phyloP scores from a whole-genome alignment of 1,140 invertebrate species.

The Drosophila hydei region DNA sequence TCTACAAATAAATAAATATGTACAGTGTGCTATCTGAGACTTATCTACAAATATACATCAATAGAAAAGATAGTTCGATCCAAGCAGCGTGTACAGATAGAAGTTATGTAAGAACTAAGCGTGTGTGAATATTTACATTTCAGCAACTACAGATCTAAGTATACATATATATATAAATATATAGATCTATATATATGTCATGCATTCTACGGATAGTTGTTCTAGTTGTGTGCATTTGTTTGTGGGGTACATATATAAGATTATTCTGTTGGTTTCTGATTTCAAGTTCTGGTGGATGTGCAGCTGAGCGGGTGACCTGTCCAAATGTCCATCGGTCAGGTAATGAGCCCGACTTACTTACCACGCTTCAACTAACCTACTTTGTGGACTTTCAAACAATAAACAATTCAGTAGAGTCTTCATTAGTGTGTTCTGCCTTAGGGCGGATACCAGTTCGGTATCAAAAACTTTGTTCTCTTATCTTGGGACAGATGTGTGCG shows the following conservation, averaged over 20 bases:
- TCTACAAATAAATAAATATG: slow-evolving; percentile 13
- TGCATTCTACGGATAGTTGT: slow-evolving; percentile 12
- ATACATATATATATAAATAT: slow-evolving; percentile 12
- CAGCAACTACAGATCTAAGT: slow-evolving; percentile 7
- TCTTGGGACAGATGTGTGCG: neutral
- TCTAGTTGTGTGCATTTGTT: slow-evolving; percentile 2
- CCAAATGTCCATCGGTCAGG: slow-evolving; percentile 25
- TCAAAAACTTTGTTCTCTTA: neutral
- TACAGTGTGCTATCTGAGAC: slow-evolving; percentile 6
- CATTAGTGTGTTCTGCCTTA: neutral
- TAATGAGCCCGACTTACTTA: slow-evolving; percentile 31
- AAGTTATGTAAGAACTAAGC: slow-evolving; percentile 5
- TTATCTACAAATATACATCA: neutral
- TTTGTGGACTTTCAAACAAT: neutral
- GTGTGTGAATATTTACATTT: slow-evolving; percentile 9
- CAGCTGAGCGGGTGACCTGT: slow-evolving; percentile 24
- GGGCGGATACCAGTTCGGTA: neutral
- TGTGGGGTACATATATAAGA: slow-evolving; percentile 6
- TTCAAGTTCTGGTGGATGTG: slow-evolving; percentile 26
- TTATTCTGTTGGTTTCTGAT: slow-evolving; percentile 17
- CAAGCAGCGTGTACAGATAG: slow-evolving; percentile 14
- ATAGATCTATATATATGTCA: slow-evolving; percentile 8
- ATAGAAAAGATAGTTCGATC: too few relatives aligned
- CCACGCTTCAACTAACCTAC: slow-evolving; percentile 18
- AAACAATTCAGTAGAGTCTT: neutral